These are phyloP conservation scores for Maniola hyperantus DNA, from an alignment of 2,888 invertebrate genomes.

Conservation along the genomic window DNA sequence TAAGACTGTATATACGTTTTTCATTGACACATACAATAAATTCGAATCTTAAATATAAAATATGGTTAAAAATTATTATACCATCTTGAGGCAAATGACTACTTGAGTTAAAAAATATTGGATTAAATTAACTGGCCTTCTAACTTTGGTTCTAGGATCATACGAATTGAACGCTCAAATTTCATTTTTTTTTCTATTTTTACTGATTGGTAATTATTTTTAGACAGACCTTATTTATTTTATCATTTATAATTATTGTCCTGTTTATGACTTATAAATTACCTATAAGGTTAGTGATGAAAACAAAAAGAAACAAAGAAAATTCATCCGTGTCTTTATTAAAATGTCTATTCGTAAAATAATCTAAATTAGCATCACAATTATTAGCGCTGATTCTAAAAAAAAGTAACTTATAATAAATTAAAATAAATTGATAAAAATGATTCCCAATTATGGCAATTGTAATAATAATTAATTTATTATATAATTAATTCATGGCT, in stretches of 20 bases:
- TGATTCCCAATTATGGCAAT: conserved; percentile 37
- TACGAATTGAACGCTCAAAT: background rate
- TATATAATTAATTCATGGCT: background rate
- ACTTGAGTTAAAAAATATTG: background rate
- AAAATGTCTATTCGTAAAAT: conserved; percentile 71
- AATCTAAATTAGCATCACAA: conserved; percentile 79
- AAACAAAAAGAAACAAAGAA: conserved; percentile 51
- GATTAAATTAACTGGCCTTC: background rate
- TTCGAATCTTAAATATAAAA: background rate
- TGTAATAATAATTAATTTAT: background rate
- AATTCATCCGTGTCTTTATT: conserved; percentile 73
- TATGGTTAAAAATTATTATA: background rate
- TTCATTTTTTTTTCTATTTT: background rate
- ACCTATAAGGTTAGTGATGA: conserved; percentile 2
- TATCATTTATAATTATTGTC: conserved; percentile 17
- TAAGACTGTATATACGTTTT: background rate
- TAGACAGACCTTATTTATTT: background rate
- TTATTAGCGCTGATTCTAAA: conserved; percentile 63
- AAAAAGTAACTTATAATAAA: conserved; percentile 59
- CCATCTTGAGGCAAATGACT: background rate
- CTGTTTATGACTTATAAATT: conserved; percentile 15
- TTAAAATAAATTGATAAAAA: conserved; percentile 48
- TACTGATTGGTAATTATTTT: background rate
- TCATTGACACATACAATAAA: conserved; percentile 7
- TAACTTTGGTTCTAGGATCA: background rate